Evolutionary conservation across 2,888 invertebrate species (phyloP).

Genomic region (Thysanoteuthis rhombus): DNA sequence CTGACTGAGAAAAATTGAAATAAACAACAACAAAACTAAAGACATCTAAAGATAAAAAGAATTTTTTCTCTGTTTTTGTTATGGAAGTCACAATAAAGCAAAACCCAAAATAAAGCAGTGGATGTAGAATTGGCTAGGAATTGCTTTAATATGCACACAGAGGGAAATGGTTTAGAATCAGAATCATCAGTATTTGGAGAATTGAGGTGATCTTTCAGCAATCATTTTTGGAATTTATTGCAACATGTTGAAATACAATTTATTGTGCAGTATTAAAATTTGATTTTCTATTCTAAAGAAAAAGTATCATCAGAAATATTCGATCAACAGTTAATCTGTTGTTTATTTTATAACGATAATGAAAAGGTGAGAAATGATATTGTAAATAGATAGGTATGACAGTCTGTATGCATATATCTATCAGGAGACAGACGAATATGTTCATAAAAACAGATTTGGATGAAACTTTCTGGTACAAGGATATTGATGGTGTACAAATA

Average conservation of each 20-base stretch:
- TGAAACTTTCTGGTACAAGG: neutral
- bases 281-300: no score
- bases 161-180: neutral
- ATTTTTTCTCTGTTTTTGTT: neutral
- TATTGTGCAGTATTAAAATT: no score
- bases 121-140: neutral
- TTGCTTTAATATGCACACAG: neutral
- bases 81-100: neutral
- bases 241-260: no score
- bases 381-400: no score
- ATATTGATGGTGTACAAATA: neutral
- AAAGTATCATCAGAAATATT: no score
- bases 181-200: neutral
- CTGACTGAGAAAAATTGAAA: no score
- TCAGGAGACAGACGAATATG: neutral
- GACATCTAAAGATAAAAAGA: neutral
- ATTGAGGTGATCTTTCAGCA: neutral
- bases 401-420: no score
- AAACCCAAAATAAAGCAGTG: neutral
- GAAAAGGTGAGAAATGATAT: no score
- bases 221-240: neutral
- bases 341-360: no score
- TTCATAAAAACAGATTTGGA: neutral
- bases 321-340: no score
- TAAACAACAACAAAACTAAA: neutral